Percentiles rank a stretch among this genome's conserved stretches.
These are phyloP conservation scores for Capricornis sumatraensis DNA, from an alignment of 2,113 vertebrate genomes.

Conservation along the genomic window DNA sequence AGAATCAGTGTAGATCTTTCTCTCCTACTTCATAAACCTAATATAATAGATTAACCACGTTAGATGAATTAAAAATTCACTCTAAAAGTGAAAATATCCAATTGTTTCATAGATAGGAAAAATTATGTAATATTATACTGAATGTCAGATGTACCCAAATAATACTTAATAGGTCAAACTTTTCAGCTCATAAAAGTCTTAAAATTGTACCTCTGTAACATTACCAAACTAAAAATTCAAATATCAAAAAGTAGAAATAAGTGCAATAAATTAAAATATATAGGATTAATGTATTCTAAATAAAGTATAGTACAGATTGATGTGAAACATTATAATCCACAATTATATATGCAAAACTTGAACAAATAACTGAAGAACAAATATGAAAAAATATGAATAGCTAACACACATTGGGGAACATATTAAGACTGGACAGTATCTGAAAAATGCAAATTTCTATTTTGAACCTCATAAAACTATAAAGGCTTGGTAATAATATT, in stretches of 20 bases:
- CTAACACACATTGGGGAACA: neutral
- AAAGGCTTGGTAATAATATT: neutral
- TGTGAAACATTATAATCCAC: neutral
- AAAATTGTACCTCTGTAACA: neutral
- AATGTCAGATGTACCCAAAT: neutral
- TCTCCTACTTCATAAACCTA: neutral
- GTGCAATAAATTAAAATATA: neutral
- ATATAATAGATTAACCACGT: neutral
- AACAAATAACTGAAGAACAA: neutral
- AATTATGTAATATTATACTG: neutral
- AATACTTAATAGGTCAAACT: neutral
- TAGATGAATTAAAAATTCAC: neutral
- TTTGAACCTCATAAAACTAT: neutral
- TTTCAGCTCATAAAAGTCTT: neutral
- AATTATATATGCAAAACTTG: neutral
- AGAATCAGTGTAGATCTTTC: neutral
- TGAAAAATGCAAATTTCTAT: neutral
- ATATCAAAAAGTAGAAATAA: neutral
- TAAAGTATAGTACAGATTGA: neutral
- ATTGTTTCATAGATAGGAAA: neutral
- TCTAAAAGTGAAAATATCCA: neutral
- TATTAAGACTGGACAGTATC: neutral
- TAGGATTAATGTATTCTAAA: neutral
- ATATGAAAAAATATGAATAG: neutral
- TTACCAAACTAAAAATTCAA: neutral